Base-by-base conservation (phyloP, 2,888 invertebrate species). In the Clitarchus hookeri region DNA sequence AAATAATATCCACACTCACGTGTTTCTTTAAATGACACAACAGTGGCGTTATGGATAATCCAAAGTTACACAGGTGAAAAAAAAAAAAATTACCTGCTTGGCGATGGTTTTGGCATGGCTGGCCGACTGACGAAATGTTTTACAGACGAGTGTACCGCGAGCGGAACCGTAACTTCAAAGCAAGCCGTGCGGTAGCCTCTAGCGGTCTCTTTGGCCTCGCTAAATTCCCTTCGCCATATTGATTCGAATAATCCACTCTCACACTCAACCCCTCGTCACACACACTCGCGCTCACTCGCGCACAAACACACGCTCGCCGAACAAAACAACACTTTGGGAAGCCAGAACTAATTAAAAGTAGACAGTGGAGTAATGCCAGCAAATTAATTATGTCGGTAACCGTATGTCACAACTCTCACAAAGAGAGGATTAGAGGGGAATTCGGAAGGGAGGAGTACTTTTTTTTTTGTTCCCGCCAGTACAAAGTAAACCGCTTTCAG, bases 321-420 rank as follows among this genome's bases (percentile, higher is more conserved):
- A 8, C 23, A 8, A 23, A 16, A 65, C 65, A 65, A 65, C 65
- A 65, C 65, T 65, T 23, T 65, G 13, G 65, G 65, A 65, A 65
- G 65, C 65, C 65, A 65, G 65, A 65, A 82, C 82, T 82, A 82
- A 82, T 82, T 82, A 82, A 82, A 82, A 82, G 82, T 82, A 82
- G 82, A 82, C 82, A 82, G 36, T 36, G 82, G 44, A 82, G 82
- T 82, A 36, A 82, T 44, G 82, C 27, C 82, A 23, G 26, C 82
- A 82, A 82, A 82, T 82, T 82, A 82, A 82, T 82, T 44, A 82
- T 44, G 82, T 36, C 44, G 82, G 82, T 82, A 82, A 82, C 36
- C 82, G 82, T 44, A n/a, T 82, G 82, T 82, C 82, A 23, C 82
- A 13, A 36, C 44, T 23, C 65, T 65, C 65, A 65, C 65, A 65